These are phyloP conservation scores for Styela clava DNA, from an alignment of 23 tunicate genomes.

Conservation along the genomic window DNA sequence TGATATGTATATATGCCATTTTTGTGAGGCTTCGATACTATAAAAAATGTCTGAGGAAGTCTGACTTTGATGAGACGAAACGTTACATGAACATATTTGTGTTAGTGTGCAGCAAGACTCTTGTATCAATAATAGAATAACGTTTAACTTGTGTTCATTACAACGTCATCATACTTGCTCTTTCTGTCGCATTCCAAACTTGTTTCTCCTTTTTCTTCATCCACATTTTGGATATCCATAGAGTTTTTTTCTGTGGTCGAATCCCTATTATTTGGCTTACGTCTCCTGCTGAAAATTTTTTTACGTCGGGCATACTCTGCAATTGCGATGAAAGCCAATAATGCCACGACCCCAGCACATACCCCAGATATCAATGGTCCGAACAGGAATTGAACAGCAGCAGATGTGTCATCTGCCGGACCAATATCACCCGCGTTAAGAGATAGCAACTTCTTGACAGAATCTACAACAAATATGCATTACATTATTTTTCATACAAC, in stretches of 20 bases:
- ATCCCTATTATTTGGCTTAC: too few relatives aligned
- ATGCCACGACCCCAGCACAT: conserved; percentile 59
- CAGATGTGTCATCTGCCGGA: background rate
- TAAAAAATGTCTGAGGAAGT: too few relatives aligned
- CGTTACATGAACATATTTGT: too few relatives aligned
- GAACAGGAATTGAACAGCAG: conserved; percentile 46
- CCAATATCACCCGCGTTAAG: background rate
- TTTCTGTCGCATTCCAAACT: background rate
- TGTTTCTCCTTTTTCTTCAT: background rate
- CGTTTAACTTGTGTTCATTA: too few relatives aligned
- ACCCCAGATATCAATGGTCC: conserved; percentile 68
- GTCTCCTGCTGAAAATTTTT: background rate
- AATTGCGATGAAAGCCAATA: conserved; percentile 35
- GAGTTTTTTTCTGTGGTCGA: too few relatives aligned
- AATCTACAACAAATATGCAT: background rate
- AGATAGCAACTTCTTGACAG: background rate
- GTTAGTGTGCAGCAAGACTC: too few relatives aligned
- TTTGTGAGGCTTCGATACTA: background rate
- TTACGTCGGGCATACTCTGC: conserved; percentile 10
- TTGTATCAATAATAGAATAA: too few relatives aligned
- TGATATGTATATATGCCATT: background rate
- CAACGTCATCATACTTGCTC: background rate
- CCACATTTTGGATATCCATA: too few relatives aligned
- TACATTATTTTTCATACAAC: too few relatives aligned
- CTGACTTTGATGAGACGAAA: too few relatives aligned